Evolutionary conservation across 2,113 vertebrate species (phyloP).

Genomic region (Pterocles burchelli): DNA sequence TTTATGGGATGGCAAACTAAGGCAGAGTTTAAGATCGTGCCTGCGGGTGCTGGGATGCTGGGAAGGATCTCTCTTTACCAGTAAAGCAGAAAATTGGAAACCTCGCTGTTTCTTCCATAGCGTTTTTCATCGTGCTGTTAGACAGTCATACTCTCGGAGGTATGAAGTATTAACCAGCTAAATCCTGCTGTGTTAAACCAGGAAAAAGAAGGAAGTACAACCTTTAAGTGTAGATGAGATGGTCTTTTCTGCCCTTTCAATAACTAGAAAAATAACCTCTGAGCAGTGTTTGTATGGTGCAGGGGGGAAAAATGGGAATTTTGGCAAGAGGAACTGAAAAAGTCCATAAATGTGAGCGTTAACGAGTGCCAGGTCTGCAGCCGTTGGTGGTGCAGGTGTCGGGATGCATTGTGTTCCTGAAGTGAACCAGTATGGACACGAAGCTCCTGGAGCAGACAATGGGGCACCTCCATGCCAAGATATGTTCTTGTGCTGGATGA

Average conservation of each 20-base stretch:
- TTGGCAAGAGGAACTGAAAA: background rate
- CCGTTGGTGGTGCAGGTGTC: background rate
- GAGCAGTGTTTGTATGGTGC: background rate
- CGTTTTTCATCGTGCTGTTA: background rate
- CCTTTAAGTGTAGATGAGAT: background rate
- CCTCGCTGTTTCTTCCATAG: background rate
- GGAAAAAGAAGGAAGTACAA: background rate
- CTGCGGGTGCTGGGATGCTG: background rate
- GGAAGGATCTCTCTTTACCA: background rate
- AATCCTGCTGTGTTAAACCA: background rate
- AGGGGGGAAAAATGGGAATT: background rate
- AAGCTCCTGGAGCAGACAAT: background rate
- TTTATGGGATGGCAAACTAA: background rate
- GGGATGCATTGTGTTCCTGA: background rate
- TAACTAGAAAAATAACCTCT: background rate
- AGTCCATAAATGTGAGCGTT: background rate
- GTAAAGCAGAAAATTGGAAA: background rate
- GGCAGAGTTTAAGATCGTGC: background rate
- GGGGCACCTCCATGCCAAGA: background rate
- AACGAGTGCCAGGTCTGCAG: background rate
- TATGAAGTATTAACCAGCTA: background rate
- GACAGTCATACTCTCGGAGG: background rate
- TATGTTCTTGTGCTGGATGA: fast-evolving
- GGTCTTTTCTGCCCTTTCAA: background rate
- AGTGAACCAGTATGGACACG: background rate